These are phyloP conservation scores for Hippocampus zosterae DNA, from an alignment of 2,113 vertebrate genomes.

Conservation along the genomic window DNA sequence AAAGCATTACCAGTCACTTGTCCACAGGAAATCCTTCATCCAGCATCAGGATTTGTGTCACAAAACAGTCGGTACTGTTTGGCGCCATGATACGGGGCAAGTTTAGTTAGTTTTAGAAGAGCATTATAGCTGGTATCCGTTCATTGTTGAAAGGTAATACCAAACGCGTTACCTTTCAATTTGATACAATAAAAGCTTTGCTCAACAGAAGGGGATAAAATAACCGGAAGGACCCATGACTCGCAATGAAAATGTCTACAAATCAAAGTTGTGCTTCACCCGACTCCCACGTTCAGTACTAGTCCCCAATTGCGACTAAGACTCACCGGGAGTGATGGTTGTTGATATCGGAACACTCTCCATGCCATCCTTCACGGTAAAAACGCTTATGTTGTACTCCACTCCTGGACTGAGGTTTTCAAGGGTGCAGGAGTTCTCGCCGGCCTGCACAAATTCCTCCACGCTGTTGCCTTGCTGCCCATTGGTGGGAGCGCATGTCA, in stretches of 20 bases:
- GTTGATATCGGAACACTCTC: constrained; percentile 86
- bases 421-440: constrained; percentile 84
- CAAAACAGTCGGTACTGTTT: constrained; percentile 26
- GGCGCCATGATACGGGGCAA: background rate
- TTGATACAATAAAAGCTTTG: constrained; percentile 4
- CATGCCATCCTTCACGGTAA: constrained; percentile 84
- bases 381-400: constrained; percentile 93
- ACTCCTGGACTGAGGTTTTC: constrained; percentile 89
- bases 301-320: background rate
- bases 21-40: constrained; percentile 26
- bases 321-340: constrained; percentile 84
- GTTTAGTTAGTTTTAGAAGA: background rate
- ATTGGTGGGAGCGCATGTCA: constrained; percentile 80
- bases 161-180: constrained; percentile 14
- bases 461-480: constrained; percentile 84
- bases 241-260: background rate
- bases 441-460: constrained; percentile 85
- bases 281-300: background rate
- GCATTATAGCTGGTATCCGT: background rate
- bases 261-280: background rate
- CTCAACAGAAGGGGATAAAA: background rate
- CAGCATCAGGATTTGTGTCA: background rate
- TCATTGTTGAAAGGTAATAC: constrained; percentile 21
- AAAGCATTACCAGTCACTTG: constrained; percentile 19
- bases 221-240: background rate